Conservation (phyloP, 2,113 vertebrate species). For the Pluvianellus socialis region DNA sequence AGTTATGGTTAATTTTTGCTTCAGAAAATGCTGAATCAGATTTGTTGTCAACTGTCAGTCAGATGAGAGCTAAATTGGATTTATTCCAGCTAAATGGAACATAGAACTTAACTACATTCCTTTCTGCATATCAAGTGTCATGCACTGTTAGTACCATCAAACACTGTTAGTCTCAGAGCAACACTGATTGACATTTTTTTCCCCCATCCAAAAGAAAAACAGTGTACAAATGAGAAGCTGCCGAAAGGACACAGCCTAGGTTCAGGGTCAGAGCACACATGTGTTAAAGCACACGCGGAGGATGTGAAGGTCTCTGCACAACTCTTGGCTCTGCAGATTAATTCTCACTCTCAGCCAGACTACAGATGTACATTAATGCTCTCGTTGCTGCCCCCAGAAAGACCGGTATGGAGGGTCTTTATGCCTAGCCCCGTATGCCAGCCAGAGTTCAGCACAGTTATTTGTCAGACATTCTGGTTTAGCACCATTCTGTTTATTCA, state of each 20-base stretch:
- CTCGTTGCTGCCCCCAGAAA: rapidly evolving
- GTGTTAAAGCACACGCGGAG: background rate
- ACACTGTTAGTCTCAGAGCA: background rate
- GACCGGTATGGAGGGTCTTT: background rate
- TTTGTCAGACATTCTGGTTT: background rate
- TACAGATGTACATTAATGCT: background rate
- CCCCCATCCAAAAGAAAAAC: background rate
- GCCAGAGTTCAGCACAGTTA: background rate
- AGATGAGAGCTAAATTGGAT: background rate
- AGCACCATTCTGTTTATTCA: background rate
- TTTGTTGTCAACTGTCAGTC: background rate
- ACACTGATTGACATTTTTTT: rapidly evolving
- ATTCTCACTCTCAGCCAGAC: background rate
- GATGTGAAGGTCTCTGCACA: background rate
- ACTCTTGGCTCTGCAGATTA: background rate
- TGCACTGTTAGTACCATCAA: background rate
- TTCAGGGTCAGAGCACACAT: background rate
- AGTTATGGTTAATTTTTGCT: background rate
- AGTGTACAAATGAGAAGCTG: background rate
- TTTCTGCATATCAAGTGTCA: background rate
- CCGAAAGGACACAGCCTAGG: background rate
- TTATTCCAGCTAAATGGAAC: background rate
- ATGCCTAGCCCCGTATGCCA: background rate
- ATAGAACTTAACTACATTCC: background rate
- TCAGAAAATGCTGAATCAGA: background rate